These are phyloP conservation scores for Lampris incognitus DNA, from an alignment of 2,113 vertebrate genomes.

Conservation along the genomic window DNA sequence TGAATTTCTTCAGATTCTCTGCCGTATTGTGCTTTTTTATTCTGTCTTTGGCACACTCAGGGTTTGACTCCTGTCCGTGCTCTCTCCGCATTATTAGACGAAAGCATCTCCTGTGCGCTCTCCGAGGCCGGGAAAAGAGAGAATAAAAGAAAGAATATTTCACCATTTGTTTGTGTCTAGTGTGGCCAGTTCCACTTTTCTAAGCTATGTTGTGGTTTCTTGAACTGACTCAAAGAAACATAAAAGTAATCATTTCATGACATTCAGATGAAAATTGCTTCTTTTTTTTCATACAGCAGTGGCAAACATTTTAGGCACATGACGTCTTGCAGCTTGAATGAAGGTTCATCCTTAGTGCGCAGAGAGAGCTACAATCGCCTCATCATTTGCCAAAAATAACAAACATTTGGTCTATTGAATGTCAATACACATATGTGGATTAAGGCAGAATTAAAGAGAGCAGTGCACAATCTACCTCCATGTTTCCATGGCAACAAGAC, in stretches of 20 bases:
- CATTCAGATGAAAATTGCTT: constrained; percentile 9
- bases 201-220: background rate
- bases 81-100: constrained; percentile 45
- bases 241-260: background rate
- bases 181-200: constrained; percentile 28
- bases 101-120: constrained; percentile 55
- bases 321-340: background rate
- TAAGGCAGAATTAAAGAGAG: constrained; percentile 59
- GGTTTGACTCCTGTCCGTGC: constrained; percentile 18
- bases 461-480: constrained; percentile 57
- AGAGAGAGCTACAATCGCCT: constrained; percentile 22
- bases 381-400: constrained; percentile 11
- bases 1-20: constrained; percentile 56
- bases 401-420: constrained; percentile 19
- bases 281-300: constrained; percentile 3
- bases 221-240: constrained; percentile 7
- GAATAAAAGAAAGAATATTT: constrained; percentile 24
- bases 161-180: constrained; percentile 15
- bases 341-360: background rate
- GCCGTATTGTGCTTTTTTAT: constrained; percentile 52
- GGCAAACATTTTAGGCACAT: background rate
- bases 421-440: constrained; percentile 56
- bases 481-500: constrained; percentile 79
- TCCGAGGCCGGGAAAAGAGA: constrained; percentile 6
- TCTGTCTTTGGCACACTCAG: constrained; percentile 39